Evolutionary conservation across 2,113 vertebrate species (phyloP), one percentile per base, ranked within the genome.

Genomic region (Crotalus helleri): DNA sequence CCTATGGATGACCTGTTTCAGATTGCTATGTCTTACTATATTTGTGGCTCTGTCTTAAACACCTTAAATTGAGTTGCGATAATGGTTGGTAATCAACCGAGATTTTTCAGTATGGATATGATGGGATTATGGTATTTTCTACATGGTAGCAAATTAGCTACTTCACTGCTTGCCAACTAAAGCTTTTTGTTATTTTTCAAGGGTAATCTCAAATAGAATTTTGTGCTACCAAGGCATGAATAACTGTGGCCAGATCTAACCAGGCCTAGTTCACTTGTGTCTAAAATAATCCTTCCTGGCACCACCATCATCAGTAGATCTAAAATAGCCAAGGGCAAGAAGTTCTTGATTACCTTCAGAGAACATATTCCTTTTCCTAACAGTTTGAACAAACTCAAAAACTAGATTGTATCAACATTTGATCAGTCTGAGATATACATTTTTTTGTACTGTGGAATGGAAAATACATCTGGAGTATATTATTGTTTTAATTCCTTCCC

Each of bases 401-500:
- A 9, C 39, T 58, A 23, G 57, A 92, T 92, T 24, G 23, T 51
- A 39, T 44, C 55, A 46, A 57, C 53, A 44, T 91, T 39, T n/a
- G 17, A 24, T 26, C 39, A 85, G 85, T 26, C 26, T 59, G 69
- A 87, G 44, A 23, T 8, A 21, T 23, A 46, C 17, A 87, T 21
- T 11, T 21, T 11, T 10, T 69, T 88, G 23, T 61, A 88, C 3
- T 21, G 26, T 46, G 89, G 3, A 29, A n/a, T 3, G 61, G 33
- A 69, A 54, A 24, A 81, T 21, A n/a, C 11, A 87, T 54, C 7
- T 1, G 11, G 5, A 2, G 51, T 95, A 92, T 61, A 88, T 96
- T 94, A 13, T 94, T 96, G 39, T 91, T 92, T 53, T 92, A 87
- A 92, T 49, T 94, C 92, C 88, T 93, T 93, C 49, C 88, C 55